Conservation (phyloP, 2,888 invertebrate species). For the Trachelus iudaicus region DNA sequence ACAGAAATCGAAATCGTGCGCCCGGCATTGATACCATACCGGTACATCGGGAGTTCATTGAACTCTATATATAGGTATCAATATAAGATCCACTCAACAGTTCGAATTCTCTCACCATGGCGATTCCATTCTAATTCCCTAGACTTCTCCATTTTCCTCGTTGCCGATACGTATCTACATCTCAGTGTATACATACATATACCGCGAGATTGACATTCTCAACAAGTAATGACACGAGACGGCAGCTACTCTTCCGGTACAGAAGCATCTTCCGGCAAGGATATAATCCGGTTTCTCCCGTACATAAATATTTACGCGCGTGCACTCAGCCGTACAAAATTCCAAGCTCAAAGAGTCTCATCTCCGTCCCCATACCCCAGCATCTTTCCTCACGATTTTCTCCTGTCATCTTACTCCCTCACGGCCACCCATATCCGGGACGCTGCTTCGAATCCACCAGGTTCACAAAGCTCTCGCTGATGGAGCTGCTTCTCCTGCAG, state of each 20-base stretch:
- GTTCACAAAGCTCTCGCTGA: background rate
- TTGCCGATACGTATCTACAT: background rate
- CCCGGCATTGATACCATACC: background rate
- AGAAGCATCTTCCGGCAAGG: conserved; percentile 16
- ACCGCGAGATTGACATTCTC: background rate
- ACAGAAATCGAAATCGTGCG: background rate
- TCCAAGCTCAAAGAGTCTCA: background rate
- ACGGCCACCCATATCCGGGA: background rate
- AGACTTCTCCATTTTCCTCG: background rate
- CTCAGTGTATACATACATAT: background rate
- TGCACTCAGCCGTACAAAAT: conserved; percentile 27
- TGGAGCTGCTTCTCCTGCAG: background rate
- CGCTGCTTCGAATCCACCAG: background rate
- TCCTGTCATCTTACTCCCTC: background rate
- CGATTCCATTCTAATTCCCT: background rate
- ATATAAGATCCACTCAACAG: background rate
- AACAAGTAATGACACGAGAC: background rate
- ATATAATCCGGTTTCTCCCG: conserved; percentile 27
- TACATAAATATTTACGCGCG: conserved; percentile 41
- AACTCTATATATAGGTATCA: background rate
- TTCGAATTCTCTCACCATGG: background rate
- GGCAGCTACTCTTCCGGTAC: background rate
- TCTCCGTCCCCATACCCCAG: background rate
- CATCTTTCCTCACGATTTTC: background rate
- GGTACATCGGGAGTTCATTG: background rate